Conservation (phyloP, 2,797 vertebrate species). For the Pipistrellus pipistrellus region DNA sequence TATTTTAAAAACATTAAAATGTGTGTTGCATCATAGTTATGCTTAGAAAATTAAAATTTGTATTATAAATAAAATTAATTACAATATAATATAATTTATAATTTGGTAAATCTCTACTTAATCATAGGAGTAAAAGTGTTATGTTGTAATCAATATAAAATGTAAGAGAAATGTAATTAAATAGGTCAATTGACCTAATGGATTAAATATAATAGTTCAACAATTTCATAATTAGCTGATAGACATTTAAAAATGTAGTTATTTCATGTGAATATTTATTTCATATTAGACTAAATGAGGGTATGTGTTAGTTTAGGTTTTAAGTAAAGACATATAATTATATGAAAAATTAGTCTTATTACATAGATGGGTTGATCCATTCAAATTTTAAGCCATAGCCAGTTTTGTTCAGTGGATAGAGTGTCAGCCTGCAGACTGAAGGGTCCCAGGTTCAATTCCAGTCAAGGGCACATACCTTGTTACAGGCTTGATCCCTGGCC, state of each 20-base stretch:
- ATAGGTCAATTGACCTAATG: slow-evolving; percentile 81
- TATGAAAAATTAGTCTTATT: slow-evolving; percentile 84
- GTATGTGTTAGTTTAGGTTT: slow-evolving; percentile 83
- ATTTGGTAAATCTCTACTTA: slow-evolving; percentile 52
- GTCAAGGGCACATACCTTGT: not conserved
- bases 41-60: not conserved
- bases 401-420: not conserved
- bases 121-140: slow-evolving; percentile 72
- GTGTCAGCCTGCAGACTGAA: not conserved
- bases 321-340: slow-evolving; percentile 75
- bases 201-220: slow-evolving; percentile 77
- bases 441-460: not conserved
- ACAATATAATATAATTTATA: not conserved
- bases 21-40: not conserved
- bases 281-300: slow-evolving; percentile 75
- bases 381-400: slow-evolving; percentile 71
- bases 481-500: not conserved
- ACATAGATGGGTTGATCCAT: slow-evolving; percentile 63
- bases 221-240: slow-evolving; percentile 83
- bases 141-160: slow-evolving; percentile 54
- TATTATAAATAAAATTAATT: slow-evolving; percentile 16
- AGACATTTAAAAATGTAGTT: slow-evolving; percentile 80
- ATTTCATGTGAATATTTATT: slow-evolving; percentile 81
- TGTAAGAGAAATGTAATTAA: slow-evolving; percentile 73
- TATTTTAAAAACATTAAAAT: not conserved